Base-by-base conservation (phyloP, 2,797 vertebrate species). In the Epinephelus awoara region DNA sequence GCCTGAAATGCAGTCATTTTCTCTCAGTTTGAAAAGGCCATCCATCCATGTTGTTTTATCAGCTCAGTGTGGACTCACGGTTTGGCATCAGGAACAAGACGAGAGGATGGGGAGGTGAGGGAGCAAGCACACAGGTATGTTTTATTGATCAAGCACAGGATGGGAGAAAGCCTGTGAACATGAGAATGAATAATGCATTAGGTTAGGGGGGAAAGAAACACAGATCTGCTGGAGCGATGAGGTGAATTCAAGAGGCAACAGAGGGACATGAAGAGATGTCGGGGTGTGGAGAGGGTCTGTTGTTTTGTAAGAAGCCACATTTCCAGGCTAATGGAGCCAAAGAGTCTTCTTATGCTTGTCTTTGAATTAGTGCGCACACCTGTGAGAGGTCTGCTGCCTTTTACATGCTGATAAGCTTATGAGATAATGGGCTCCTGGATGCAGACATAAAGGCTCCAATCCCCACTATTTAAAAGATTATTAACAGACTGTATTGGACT, bases 131-230 rank as follows among this genome's bases (percentile, higher is more conserved):
- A 85, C 82, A 85, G 82, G 85, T 90, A 93, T 94, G 93, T 92
- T 92, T 94, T 94, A 93, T 91, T 92, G 93, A 93, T 93, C 87
- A 84, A 79, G 86, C 85, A 85, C 83, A 79, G 89, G 90, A 86
- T 47, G 70, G 80, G 76, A 87, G 90, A 91, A 76, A 85, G 85
- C 77, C 80, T 3, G 17, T 17, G 75, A 86, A 91, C 90, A 90
- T 75, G 78, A 62, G 75, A 64, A 89, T 94, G 90, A 93, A 94
- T 95, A 88, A 94, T 93, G 84, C 79, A 94, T 85, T 11, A 65
- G 70, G 56, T 4, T 34, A 34, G 23, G 19, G 76, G 42, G 50
- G 46, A 75, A 77, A 61, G 74, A 77, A 81, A 82, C 72, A 52
- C 74, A 73, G 84, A 81, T 77, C 56, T 84, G 80, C 64, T 57